Evolutionary conservation across 2,113 vertebrate species (phyloP).

Genomic region (Noctilio leporinus): DNA sequence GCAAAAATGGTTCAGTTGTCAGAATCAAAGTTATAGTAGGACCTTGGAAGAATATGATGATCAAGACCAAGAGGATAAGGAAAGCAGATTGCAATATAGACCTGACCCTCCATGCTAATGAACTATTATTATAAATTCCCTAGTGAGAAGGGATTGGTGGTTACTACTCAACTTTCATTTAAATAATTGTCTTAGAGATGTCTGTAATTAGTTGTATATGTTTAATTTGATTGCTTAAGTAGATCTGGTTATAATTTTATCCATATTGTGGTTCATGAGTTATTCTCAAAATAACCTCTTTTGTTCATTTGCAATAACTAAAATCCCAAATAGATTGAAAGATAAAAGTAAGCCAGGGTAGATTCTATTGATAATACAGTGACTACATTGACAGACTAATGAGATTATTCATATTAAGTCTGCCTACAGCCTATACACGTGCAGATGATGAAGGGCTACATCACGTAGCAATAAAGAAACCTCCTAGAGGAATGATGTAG

Average conservation of each 20-base stretch:
- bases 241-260: slow-evolving; percentile 70
- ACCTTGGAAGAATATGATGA: neutral
- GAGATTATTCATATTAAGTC: neutral
- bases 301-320: slow-evolving; percentile 42
- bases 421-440: neutral
- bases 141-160: slow-evolving; percentile 2
- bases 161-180: slow-evolving; percentile 50
- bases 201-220: slow-evolving; percentile 57
- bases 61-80: neutral
- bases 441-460: neutral
- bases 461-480: neutral
- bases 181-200: slow-evolving; percentile 59
- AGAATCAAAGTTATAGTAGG: neutral
- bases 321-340: neutral
- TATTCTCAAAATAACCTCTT: slow-evolving; percentile 43
- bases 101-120: slow-evolving; percentile 6
- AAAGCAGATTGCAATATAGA: neutral
- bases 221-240: slow-evolving; percentile 64
- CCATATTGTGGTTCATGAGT: slow-evolving; percentile 42
- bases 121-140: slow-evolving; percentile 48
- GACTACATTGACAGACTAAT: neutral
- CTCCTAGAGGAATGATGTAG: neutral
- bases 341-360: neutral
- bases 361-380: neutral
- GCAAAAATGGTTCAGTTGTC: neutral